Evolutionary conservation across 1,140 invertebrate species (phyloP), one percentile per base, ranked within the genome.

Genomic region (Maconellicoccus hirsutus): DNA sequence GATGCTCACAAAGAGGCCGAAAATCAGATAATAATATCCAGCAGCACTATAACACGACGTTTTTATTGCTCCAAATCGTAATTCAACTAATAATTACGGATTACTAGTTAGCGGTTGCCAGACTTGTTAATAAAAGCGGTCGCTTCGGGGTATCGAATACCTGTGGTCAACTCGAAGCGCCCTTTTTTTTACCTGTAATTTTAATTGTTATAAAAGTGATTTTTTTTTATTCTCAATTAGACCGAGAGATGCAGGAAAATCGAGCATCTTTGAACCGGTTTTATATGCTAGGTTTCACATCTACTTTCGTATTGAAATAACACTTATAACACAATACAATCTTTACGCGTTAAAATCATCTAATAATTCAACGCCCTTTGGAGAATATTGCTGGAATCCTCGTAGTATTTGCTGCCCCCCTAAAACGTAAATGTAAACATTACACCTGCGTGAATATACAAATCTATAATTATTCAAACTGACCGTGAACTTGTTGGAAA

Each of bases 41-140:
- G 42, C 42, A 52, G n/a, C 42, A 52, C n/a, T 16, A 8, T 52
- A n/a, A 52, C 42, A 19, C n/a, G 42, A 52, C 42, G 42, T 52
- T 52, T 52, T 52, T 52, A 52, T 52, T 52, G 42, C 42, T 52
- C n/a, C 42, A 19, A 19, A 52, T 52, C 42, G 42, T 52, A 52
- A 52, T 52, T 19, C 42, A 19, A 52, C 12, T 19, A 14, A 52
- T 52, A 52, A 52, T 52, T 52, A 52, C 12, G 42, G n/a, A 52
- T 52, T 14, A 38, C 6, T 38, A 6, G 33, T 38, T 14, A 52
- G 42, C 42, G 42, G 10, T 52, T 52, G 42, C 6, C 16, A 52
- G 42, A 52, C 42, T 52, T 52, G 42, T 52, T 52, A 52, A 52
- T 4, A 52, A 52, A 19, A 4, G n/a, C 42, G 12, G 42, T 52